These are phyloP conservation scores for Cyclophora punctaria DNA, from an alignment of 2,888 invertebrate genomes.

Conservation along the genomic window DNA sequence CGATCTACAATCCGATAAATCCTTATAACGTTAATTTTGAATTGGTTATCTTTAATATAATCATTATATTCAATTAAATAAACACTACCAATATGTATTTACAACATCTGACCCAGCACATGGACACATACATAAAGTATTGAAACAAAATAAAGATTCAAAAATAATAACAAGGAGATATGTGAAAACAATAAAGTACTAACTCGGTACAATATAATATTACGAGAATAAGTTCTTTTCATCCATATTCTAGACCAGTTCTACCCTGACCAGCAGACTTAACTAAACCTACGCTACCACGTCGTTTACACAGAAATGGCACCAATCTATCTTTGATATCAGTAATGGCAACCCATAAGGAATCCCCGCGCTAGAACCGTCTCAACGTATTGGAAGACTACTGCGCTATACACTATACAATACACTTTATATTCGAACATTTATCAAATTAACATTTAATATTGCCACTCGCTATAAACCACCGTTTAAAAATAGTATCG, in stretches of 20 bases:
- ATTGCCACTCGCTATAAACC: slow-evolving; percentile 30
- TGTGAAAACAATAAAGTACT: slow-evolving; percentile 44
- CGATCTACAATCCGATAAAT: slow-evolving; percentile 45
- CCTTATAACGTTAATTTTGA: slow-evolving; percentile 34
- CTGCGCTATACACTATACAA: slow-evolving; percentile 65
- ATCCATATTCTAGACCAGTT: slow-evolving; percentile 61
- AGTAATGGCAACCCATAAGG: slow-evolving; percentile 73
- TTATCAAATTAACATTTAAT: slow-evolving; percentile 36
- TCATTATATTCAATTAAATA: slow-evolving; percentile 63
- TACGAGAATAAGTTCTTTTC: slow-evolving; percentile 52
- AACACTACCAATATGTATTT: slow-evolving; percentile 68
- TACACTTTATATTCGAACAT: slow-evolving; percentile 59
- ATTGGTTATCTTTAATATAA: slow-evolving; percentile 20
- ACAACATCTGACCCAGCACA: slow-evolving; percentile 69
- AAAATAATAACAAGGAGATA: slow-evolving; percentile 49
- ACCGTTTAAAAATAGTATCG: slow-evolving; percentile 40
- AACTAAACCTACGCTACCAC: slow-evolving; percentile 72
- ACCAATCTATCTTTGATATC: slow-evolving; percentile 76
- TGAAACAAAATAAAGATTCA: slow-evolving; percentile 53
- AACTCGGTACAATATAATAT: slow-evolving; percentile 43
- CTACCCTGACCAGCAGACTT: slow-evolving; percentile 74
- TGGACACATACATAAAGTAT: slow-evolving; percentile 60
- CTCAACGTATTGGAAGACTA: slow-evolving; percentile 73
- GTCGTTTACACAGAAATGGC: slow-evolving; percentile 73
- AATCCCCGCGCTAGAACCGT: slow-evolving; percentile 59